Evolutionary conservation across 2,113 vertebrate species (phyloP), one percentile per base, ranked within the genome.

Genomic region (Illadopsis cleaveri): DNA sequence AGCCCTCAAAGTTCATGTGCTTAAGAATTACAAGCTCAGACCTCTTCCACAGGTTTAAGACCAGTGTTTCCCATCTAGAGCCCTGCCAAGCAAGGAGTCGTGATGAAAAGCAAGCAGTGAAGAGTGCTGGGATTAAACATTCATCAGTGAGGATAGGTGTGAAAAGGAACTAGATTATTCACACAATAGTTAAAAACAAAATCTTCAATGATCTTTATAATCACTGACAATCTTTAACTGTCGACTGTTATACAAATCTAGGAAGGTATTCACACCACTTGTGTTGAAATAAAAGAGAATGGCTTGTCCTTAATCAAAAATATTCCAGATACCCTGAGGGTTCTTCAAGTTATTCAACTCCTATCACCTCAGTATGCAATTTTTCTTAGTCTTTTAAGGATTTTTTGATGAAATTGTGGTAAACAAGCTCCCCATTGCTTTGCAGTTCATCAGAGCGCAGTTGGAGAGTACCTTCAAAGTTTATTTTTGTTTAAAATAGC

Each of bases 391-490:
- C 77, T 64, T 66, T 79, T 71, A 91, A 91, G 79, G 73, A 92
- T 90, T 92, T 96, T 90, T 62, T 93, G 83, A 93, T 73, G 57
- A 93, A 97, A 95, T 78, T 47, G 89, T 94, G 90, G 88, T 95
- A 97, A 98, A 98, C 82, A 97, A 97, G 92, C 47, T 85, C 91
- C 96, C 95, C 77, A 78, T 90, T 94, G 96, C 84, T 97, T 96
- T 75, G 60, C 88, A 96, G 96, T 95, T 98, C 97, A 98, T 97
- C 96, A 98, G 82, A 89, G 84, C 81, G 21, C 96, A 97, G 97
- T 85, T 90, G 96, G 94, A 96, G 93, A 93, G 70, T 92, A 96
- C 83, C 78, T 95, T 82, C 81, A 85, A 91, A 96, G 93, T 97
- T 96, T 94, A 84, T 96, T 96, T 96, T 92, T 80, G 54, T 97